Evolutionary conservation across 1,140 invertebrate genomes (phyloP).

Genomic region (Papilio aristodemus): DNA sequence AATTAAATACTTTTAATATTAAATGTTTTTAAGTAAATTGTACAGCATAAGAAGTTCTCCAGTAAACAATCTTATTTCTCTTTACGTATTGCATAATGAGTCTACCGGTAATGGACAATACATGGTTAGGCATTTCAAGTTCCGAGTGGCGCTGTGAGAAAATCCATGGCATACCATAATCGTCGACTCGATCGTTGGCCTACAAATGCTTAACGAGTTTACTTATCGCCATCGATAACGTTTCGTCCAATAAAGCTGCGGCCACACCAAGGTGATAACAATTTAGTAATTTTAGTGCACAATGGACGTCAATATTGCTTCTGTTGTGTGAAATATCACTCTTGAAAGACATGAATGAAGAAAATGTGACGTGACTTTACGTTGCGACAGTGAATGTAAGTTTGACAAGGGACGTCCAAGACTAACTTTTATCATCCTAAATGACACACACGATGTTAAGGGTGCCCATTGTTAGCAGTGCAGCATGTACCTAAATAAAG

Average conservation of each 20-base stretch:
- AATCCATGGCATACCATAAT: constrained; percentile 36
- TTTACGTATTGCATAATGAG: neutral
- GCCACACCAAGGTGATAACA: neutral
- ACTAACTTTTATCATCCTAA: too few relatives aligned
- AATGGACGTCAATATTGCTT: neutral
- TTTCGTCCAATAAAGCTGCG: constrained; percentile 35
- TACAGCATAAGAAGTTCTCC: too few relatives aligned
- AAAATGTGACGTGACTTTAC: neutral
- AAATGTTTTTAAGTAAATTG: too few relatives aligned
- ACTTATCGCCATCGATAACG: constrained; percentile 37
- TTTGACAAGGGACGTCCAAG: too few relatives aligned
- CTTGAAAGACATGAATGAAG: neutral
- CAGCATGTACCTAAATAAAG: too few relatives aligned
- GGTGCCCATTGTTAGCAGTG: too few relatives aligned
- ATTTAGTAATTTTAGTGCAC: neutral
- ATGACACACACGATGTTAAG: too few relatives aligned
- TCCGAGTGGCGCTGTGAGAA: constrained; percentile 29
- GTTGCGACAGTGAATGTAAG: neutral
- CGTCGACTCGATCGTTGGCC: constrained; percentile 39
- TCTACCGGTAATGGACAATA: neutral
- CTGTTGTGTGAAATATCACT: neutral
- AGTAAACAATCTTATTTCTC: too few relatives aligned
- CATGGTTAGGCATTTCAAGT: constrained; percentile 12
- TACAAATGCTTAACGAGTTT: constrained; percentile 44
- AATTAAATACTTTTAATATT: too few relatives aligned